Conservation (phyloP, 1,140 invertebrate species). For the Eriocheir sinensis region DNA sequence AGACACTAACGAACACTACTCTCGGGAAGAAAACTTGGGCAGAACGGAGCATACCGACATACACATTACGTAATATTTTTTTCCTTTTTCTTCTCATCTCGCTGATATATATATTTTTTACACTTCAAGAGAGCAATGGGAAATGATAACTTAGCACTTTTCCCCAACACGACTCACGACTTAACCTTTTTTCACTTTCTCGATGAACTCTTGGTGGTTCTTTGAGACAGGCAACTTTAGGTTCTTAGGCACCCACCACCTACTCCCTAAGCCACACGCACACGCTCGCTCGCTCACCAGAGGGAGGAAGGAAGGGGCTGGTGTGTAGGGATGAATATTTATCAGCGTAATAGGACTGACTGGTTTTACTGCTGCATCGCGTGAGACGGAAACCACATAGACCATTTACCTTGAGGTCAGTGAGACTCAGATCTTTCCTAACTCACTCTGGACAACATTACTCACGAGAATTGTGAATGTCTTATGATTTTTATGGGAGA, state of each 20-base stretch:
- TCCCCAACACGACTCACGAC: neutral
- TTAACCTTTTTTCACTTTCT: neutral
- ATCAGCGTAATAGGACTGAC: neutral
- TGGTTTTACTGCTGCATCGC: constrained; percentile 53
- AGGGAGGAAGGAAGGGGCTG: neutral
- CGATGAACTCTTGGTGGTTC: neutral
- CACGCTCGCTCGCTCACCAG: neutral
- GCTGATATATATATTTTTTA: no score
- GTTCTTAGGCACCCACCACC: neutral
- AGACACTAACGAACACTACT: neutral
- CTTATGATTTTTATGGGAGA: neutral
- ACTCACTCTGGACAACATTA: neutral
- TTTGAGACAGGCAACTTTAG: neutral
- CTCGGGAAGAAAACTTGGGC: neutral
- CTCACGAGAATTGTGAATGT: constrained; percentile 15
- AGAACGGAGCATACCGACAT: neutral
- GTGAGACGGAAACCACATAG: neutral
- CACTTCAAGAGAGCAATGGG: neutral
- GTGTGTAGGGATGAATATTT: constrained; percentile 14
- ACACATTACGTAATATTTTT: neutral
- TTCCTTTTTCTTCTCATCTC: neutral
- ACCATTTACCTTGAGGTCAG: constrained; percentile 29
- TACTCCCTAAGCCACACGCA: neutral
- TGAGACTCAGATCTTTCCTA: neutral
- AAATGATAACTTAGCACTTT: neutral